These are phyloP conservation scores for Hemichromis elongatus DNA, from an alignment of 2,113 vertebrate species.

Conservation along the genomic window DNA sequence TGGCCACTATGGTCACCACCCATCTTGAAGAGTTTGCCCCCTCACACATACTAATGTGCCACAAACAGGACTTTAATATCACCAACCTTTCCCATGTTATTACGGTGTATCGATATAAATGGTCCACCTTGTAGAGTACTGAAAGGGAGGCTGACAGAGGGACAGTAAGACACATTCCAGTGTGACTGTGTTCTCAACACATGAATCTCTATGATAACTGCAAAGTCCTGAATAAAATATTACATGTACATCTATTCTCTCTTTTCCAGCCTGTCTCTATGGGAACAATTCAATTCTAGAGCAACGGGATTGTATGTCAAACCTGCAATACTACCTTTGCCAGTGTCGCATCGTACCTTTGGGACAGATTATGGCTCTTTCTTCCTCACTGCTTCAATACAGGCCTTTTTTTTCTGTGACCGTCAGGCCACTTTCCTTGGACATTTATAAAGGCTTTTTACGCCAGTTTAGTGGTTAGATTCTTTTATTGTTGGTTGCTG, in stretches of 20 bases:
- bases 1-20: too few species aligned
- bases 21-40: too few species aligned
- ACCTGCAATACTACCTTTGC: neutral
- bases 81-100: too few species aligned
- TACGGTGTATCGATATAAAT: too few species aligned
- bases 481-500: neutral
- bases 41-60: too few species aligned
- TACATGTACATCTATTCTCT: neutral
- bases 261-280: neutral
- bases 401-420: neutral
- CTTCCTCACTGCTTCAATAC: neutral
- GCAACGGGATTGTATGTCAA: neutral
- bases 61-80: too few species aligned
- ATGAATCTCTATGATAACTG: neutral
- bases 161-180: neutral
- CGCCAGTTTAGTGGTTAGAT: neutral
- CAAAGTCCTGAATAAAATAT: neutral
- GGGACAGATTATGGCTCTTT: constrained; percentile 7
- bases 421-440: constrained; percentile 6
- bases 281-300: neutral
- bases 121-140: too few species aligned
- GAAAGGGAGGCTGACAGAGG: neutral
- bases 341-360: neutral
- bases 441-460: neutral
- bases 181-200: neutral